Evolutionary conservation across 1,140 invertebrate genomes (phyloP).

Genomic region (Prorops nasuta): DNA sequence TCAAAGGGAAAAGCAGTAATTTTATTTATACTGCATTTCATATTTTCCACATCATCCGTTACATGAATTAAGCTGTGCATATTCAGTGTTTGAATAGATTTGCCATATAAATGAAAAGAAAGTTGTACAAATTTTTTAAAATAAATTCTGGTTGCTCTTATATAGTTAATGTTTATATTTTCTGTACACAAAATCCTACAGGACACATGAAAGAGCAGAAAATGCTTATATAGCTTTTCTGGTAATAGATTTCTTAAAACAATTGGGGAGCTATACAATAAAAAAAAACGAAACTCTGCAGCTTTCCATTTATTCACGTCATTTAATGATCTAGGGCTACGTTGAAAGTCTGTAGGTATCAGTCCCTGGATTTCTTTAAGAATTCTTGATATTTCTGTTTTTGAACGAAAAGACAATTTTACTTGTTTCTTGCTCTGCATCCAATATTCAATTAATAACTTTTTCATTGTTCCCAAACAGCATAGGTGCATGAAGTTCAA

Average conservation of each 20-base stretch:
- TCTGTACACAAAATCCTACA: slow-evolving; percentile 19
- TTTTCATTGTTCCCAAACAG: background rate
- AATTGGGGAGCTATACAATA: too few relatives aligned
- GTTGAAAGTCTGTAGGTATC: slow-evolving; percentile 16
- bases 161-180: slow-evolving; percentile 2
- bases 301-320: slow-evolving; percentile 21
- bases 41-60: background rate
- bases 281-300: too few relatives aligned
- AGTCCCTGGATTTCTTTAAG: background rate
- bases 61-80: slow-evolving; percentile 21
- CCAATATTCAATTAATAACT: background rate
- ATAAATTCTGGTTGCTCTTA: slow-evolving; percentile 9
- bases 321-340: slow-evolving; percentile 2
- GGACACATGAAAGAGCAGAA: slow-evolving; percentile 19
- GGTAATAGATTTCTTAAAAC: too few relatives aligned
- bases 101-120: slow-evolving; percentile 12
- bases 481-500: slow-evolving; percentile 7
- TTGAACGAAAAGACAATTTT: background rate
- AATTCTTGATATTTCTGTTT: background rate
- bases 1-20: slow-evolving; percentile 2
- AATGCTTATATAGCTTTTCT: slow-evolving; percentile 16
- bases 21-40: background rate
- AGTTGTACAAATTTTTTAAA: slow-evolving; percentile 18
- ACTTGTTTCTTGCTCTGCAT: background rate
- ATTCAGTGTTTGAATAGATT: slow-evolving; percentile 15